phyloP scores from a whole-genome alignment of 2,113 vertebrate species.

The Lontra canadensis region DNA sequence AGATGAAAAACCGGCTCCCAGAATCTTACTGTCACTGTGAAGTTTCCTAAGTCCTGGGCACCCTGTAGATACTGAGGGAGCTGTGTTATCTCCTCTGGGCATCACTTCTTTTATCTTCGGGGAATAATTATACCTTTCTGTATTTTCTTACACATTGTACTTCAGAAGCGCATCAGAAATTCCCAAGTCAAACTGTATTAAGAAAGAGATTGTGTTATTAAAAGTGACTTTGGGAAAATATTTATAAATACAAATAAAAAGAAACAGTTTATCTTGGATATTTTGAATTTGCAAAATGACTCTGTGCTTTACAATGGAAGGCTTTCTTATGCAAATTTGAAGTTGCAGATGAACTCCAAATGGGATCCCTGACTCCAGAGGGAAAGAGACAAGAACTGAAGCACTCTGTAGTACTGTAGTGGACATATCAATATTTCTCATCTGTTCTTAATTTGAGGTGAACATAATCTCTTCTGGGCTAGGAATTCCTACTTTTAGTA shows the following conservation, averaged over 20 bases:
- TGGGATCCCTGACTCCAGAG: neutral
- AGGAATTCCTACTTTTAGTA: neutral
- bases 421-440: conserved; percentile 14
- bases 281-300: conserved; percentile 52
- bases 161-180: neutral
- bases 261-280: neutral
- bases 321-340: neutral
- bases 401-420: neutral
- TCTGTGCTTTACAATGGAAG: neutral
- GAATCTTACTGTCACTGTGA: neutral
- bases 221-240: neutral
- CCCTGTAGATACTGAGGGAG: neutral
- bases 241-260: neutral
- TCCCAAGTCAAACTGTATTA: neutral
- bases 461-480: neutral
- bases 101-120: neutral
- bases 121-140: neutral
- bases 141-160: neutral
- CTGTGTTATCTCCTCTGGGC: neutral
- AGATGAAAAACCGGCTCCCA: neutral
- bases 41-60: neutral
- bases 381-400: neutral
- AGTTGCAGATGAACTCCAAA: neutral
- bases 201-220: neutral
- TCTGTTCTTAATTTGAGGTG: conserved; percentile 9